Base-by-base conservation (phyloP, 2,797 vertebrate species). In the Pteropus rufus region DNA sequence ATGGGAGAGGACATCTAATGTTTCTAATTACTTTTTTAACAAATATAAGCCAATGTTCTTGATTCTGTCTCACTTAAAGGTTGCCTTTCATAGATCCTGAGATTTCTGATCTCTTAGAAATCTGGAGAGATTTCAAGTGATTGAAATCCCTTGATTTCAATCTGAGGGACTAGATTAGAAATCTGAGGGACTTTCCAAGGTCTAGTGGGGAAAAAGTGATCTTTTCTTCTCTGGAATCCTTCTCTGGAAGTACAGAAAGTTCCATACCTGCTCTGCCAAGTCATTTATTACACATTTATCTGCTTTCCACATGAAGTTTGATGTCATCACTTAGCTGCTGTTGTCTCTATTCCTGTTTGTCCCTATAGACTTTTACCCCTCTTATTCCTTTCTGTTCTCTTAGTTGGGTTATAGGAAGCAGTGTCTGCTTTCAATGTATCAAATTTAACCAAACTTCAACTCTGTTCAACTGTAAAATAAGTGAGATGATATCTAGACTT, bases 391-490 rank as follows among this genome's bases (percentile, higher is more conserved):
- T 81, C 15, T 70, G 14, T 72, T 90, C 69, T 62, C 52, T 93
- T 44, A 54, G 9, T 67, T 81, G 56, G 7, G 2, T 76, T 54
- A 94, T 15, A 64, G 56, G 18, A 76, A 15, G 24, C 64, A 92
- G 31, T n/a, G 15, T 11, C 82, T 18, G 10, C 10, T 89, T 84
- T 83, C 39, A 94, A 69, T 26, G 52, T 2, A 67, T 5, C 39
- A 81, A 39, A 58, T 67, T 70, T 83, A 93, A 76, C 15, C 21
- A 88, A 29, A 85, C 4, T 58, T 60, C n/a, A 72, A 44, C 6
- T 92, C 39, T 75, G 3, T 64, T 89, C 56, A 69, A 65, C 31
- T 90, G 62, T 76, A 12, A 90, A 96, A 93, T 72, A 91, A 96
- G 62, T 70, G 29, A 75, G 24, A 76, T 70, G 29, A 62, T 80